phyloP scores from a whole-genome alignment of 2,797 vertebrate genomes.

The Cygnus olor region DNA sequence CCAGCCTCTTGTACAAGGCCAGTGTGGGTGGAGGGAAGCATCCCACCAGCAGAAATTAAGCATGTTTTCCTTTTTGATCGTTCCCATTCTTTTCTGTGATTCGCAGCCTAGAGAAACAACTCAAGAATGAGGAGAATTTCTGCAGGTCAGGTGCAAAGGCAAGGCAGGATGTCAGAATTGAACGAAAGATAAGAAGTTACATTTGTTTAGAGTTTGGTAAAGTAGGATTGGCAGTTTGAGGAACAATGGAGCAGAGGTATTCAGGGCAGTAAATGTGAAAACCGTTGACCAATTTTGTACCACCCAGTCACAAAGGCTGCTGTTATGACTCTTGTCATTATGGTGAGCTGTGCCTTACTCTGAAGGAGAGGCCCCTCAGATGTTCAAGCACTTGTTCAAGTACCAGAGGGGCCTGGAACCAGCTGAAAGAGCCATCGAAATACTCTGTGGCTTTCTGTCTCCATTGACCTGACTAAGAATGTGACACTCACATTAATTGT shows the following conservation, averaged over 20 bases:
- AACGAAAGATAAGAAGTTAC: neutral
- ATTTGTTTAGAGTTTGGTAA: neutral
- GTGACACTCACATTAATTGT: neutral
- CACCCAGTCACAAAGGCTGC: neutral
- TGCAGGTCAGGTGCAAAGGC: neutral
- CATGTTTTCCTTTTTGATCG: conserved; percentile 19
- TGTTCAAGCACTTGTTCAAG: neutral
- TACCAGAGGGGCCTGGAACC: neutral
- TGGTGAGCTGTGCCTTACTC: neutral
- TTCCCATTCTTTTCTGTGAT: conserved; percentile 51
- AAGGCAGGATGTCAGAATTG: conserved; percentile 11
- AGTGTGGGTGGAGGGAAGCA: neutral
- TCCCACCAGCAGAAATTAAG: neutral
- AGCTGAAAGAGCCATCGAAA: neutral
- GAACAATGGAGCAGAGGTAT: neutral
- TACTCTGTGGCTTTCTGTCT: rapidly evolving
- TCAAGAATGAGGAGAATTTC: conserved; percentile 35
- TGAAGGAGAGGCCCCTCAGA: neutral
- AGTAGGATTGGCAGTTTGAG: neutral
- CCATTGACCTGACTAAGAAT: neutral
- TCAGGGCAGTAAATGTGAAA: neutral
- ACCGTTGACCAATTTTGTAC: neutral
- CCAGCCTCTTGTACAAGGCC: neutral
- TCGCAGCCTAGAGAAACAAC: neutral
- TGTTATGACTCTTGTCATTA: neutral